Evolutionary conservation across 2,888 invertebrate species (phyloP), one percentile per base, ranked within the genome.

Genomic region (Formica aserva): DNA sequence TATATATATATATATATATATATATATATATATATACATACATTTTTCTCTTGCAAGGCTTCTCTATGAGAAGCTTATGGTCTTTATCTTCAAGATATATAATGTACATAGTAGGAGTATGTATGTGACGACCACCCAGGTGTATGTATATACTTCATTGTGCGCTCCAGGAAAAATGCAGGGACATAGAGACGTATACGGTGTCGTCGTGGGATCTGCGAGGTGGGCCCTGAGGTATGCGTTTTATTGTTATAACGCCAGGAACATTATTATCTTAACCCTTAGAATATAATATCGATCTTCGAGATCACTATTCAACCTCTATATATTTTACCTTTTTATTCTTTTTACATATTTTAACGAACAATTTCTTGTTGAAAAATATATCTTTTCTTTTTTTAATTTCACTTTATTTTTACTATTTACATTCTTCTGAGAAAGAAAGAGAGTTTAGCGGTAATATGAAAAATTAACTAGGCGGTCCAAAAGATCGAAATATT

Each of bases 41-140:
- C 3, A 22, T 8, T 55, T 55, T 9, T 22, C 22, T 57, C 9
- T 57, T 22, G 18, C 18, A 18, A 52, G 8, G 52, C 3, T 1
- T 8, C 52, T 52, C 52, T 87, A 84, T 86, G 86, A 82, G 85
- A 82, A 52, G 78, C 72, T 86, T 84, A 85, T 86, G 87, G 74
- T 85, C 83, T n/a, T 52, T n/a, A 69, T 75, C 71, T 84, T 57
- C 38, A 69, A 52, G 52, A 69, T 63, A 66, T 63, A 66, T 87
- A 87, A 86, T 78, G 85, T 29, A 55, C 45, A 67, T 85, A 66
- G n/a, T 48, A 52, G 8, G n/a, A 22, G 66, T 72, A 71, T 75
- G 29, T 69, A 62, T 32, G 18, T 52, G 65, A 57, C 85, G 89
- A 85, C 89, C 89, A 89, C 89, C 89, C 89, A 89, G 84, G 83